Evolutionary conservation across 2,888 invertebrate species (phyloP).

Genomic region (Limenitis camilla): DNA sequence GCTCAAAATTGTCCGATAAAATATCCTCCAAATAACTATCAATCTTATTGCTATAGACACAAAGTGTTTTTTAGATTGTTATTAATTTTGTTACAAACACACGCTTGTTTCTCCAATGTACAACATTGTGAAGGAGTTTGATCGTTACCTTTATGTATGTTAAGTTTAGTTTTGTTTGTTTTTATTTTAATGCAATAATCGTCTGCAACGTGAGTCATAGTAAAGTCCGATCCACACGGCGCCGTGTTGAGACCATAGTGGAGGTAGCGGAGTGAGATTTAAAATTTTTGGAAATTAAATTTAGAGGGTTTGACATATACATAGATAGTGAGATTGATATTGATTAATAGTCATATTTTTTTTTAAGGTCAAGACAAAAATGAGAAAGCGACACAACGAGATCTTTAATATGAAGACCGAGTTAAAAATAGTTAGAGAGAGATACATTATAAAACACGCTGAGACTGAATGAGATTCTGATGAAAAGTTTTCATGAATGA

Average conservation of each 20-base stretch:
- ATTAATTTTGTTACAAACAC: neutral
- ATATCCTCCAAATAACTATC: neutral
- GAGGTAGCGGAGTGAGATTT: conserved; percentile 1
- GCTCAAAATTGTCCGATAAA: neutral
- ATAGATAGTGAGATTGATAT: no score
- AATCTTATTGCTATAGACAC: neutral
- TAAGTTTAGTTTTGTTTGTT: conserved; percentile 1
- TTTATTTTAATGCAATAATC: conserved; percentile 28
- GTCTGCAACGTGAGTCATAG: conserved; percentile 59
- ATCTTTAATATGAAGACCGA: no score
- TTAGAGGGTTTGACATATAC: no score
- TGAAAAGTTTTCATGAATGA: no score
- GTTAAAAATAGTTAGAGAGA: no score
- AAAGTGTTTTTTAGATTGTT: neutral
- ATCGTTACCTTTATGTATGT: neutral
- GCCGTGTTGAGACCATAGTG: conserved; percentile 22
- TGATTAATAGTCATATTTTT: no score
- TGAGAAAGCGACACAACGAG: no score
- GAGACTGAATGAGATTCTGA: no score
- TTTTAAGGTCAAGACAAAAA: no score
- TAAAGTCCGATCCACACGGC: conserved; percentile 51
- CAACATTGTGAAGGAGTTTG: neutral
- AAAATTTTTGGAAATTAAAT: no score
- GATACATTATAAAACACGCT: no score
- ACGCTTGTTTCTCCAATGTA: neutral